Conservation (phyloP, 2,888 invertebrate genomes). For the Leptinotarsa peninsularis region DNA sequence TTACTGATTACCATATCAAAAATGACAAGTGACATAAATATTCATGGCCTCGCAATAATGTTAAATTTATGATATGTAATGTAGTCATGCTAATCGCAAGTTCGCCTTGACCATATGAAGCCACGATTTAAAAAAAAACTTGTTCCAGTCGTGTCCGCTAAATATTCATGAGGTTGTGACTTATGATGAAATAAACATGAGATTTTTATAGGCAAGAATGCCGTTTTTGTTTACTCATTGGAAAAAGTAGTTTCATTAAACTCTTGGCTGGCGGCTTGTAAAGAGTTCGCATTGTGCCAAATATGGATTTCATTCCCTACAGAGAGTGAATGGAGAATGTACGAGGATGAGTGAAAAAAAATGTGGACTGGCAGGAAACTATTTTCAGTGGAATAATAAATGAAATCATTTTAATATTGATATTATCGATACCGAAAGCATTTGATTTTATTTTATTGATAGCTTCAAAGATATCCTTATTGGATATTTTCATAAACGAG, state of each 20-base stretch:
- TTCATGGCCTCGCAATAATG: constrained; percentile 31
- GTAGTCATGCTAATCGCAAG: constrained; percentile 31
- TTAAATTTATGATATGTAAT: constrained; percentile 30
- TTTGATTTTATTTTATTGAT: too few relatives aligned
- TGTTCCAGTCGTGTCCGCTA: constrained; percentile 8
- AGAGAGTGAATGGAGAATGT: constrained; percentile 15
- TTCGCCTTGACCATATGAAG: constrained; percentile 38
- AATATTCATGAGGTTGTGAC: constrained; percentile 21
- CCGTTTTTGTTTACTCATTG: constrained; percentile 18
- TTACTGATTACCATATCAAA: background rate
- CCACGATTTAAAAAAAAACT: constrained; percentile 30
- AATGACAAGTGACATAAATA: constrained; percentile 28
- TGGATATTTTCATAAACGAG: too few relatives aligned
- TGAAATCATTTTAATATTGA: too few relatives aligned
- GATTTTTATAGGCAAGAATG: constrained; percentile 17
- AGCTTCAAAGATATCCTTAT: too few relatives aligned
- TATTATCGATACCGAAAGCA: too few relatives aligned
- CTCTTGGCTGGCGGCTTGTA: constrained; percentile 6
- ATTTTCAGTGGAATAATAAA: too few relatives aligned
- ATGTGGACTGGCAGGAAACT: background rate
- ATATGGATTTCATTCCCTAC: background rate
- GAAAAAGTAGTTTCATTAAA: constrained; percentile 19
- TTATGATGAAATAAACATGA: constrained; percentile 21
- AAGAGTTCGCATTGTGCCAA: background rate
- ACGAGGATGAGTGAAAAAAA: background rate